Evolutionary conservation across 2,888 invertebrate genomes (phyloP).

Genomic region (Pterobdella sp.): DNA sequence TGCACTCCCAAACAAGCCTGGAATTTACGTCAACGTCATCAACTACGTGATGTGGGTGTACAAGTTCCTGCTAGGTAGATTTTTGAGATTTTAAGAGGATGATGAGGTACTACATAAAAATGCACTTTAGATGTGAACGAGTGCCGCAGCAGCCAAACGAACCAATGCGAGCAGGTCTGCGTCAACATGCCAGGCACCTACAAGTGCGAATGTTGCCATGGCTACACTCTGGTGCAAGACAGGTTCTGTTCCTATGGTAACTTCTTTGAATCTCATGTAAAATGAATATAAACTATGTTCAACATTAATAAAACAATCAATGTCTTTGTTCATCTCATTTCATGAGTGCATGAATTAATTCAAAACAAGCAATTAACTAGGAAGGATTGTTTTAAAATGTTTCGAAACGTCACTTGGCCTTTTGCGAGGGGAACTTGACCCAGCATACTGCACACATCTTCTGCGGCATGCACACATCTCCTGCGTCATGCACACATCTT

Average conservation of each 20-base stretch:
- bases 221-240: conserved; percentile 21
- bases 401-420: too few species aligned
- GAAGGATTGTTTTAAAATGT: too few species aligned
- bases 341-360: too few species aligned
- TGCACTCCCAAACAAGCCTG: conserved; percentile 28
- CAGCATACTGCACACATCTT: too few species aligned
- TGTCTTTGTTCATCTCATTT: too few species aligned
- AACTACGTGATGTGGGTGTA: conserved; percentile 9
- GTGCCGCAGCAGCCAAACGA: conserved; percentile 15
- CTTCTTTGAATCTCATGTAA: neutral
- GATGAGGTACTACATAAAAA: neutral
- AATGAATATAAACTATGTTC: neutral
- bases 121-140: conserved; percentile 22
- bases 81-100: neutral
- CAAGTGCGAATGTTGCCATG: conserved; percentile 27
- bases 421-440: too few species aligned
- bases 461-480: too few species aligned
- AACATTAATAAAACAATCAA: too few species aligned
- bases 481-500: too few species aligned
- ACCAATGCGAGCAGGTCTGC: conserved; percentile 27
- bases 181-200: conserved; percentile 27
- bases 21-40: conserved; percentile 26
- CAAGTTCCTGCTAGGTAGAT: conserved; percentile 14
- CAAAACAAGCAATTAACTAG: too few species aligned
- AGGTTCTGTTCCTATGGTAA: conserved; percentile 19